These are phyloP conservation scores for Heteropelma amictum DNA, from an alignment of 2,888 invertebrate species.

Conservation along the genomic window DNA sequence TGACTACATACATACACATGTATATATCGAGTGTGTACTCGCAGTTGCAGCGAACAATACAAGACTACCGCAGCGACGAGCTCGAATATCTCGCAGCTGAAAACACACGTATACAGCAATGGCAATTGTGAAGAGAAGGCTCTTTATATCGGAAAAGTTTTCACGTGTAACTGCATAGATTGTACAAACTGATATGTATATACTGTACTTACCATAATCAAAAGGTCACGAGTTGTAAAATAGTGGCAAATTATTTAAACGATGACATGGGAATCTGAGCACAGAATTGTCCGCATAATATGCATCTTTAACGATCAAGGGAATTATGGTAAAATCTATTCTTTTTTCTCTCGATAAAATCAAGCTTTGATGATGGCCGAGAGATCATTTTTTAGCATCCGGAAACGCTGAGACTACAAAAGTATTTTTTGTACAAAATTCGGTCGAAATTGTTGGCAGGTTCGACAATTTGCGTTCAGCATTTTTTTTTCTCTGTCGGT, in stretches of 20 bases:
- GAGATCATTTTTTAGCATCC: too few species aligned
- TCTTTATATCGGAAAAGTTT: slow-evolving; percentile 26
- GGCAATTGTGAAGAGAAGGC: slow-evolving; percentile 28
- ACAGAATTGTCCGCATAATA: background rate
- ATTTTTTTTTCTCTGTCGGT: background rate
- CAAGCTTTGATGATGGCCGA: too few species aligned
- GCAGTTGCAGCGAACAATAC: slow-evolving; percentile 2
- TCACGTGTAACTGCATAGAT: slow-evolving; percentile 10
- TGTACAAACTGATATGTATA: slow-evolving; percentile 10
- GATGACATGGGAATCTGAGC: slow-evolving; percentile 50
- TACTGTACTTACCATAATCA: slow-evolving; percentile 50
- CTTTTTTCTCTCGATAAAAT: too few species aligned
- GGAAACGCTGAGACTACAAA: too few species aligned
- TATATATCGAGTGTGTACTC: background rate
- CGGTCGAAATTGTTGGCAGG: slow-evolving; percentile 30
- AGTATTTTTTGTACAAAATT: background rate
- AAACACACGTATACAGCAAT: background rate
- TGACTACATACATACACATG: slow-evolving; percentile 26
- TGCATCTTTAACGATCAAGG: background rate
- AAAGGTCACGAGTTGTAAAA: slow-evolving; percentile 51
- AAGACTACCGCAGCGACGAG: background rate
- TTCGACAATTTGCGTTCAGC: background rate
- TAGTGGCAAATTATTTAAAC: slow-evolving; percentile 57
- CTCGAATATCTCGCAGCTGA: background rate
- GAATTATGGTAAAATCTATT: background rate